These are phyloP conservation scores for Tetraodon nigroviridis DNA, from an alignment of 2,113 vertebrate genomes.

Conservation along the genomic window DNA sequence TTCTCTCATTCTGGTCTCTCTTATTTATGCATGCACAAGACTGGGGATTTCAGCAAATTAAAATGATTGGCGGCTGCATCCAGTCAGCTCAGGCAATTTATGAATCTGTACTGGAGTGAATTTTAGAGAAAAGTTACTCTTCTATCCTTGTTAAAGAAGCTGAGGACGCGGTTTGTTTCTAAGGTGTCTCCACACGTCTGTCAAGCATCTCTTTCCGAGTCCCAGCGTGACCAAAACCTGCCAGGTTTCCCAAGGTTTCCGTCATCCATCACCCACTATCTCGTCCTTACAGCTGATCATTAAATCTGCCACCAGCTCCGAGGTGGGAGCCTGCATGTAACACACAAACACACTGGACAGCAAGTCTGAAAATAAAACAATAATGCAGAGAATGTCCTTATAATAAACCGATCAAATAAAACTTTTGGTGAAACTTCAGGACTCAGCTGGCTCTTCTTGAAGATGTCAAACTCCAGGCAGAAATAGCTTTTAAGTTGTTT, in stretches of 20 bases:
- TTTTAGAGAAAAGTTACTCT: not conserved
- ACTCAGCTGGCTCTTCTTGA: not conserved
- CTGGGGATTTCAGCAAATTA: no score
- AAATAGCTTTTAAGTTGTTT: no score
- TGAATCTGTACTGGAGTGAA: not conserved
- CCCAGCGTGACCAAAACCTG: no score
- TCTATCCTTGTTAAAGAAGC: not conserved
- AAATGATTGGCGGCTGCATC: no score
- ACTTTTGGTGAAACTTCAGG: not conserved
- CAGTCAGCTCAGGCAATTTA: not conserved
- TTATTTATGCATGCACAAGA: no score
- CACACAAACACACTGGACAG: constrained; percentile 24
- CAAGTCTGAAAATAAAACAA: constrained; percentile 6
- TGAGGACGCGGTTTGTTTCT: not conserved
- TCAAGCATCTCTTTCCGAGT: not conserved
- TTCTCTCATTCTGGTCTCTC: no score
- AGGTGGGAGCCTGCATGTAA: constrained; percentile 9
- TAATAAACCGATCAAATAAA: not conserved
- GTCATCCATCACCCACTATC: constrained; percentile 62
- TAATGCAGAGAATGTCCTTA: not conserved
- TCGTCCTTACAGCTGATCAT: constrained; percentile 39
- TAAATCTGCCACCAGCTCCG: constrained; percentile 48
- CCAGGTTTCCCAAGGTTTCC: constrained; percentile 41
- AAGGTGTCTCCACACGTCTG: not conserved
- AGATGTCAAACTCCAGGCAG: no score